Base-by-base conservation (phyloP, 1,140 invertebrate species). In the Polyergus mexicanus region DNA sequence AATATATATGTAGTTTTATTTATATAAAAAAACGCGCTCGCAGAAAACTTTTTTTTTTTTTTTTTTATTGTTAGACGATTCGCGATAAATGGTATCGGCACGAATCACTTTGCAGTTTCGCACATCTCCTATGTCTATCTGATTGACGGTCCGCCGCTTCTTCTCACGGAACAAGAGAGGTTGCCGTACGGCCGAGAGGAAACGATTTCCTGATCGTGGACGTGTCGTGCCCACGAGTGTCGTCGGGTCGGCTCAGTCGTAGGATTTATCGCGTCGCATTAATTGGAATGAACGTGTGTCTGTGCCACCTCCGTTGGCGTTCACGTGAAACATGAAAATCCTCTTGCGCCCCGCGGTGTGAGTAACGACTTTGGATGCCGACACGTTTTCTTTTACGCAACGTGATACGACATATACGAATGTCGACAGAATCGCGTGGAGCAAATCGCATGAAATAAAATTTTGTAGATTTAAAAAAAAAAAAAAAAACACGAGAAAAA, bases 231-330 rank as follows among this genome's bases (percentile, higher is more conserved):
- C 74, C 65, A 65, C 47, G 28, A 80, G 62, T 25, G 44, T 90
- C 86, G 65, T 84, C 69, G 60, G 32, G 83, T 47, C 66, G 47
- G 56, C 58, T 76, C 13, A 63, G 60, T 58, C 35, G 63, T 10
- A 66, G 56, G 84, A 91, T 89, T 91, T 90, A 90, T 92, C 78
- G 81, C 83, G 38, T 58, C 19, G 56, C 84, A 85, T 91, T 89
- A 92, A 92, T 91, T 90, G 77, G 68, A 75, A 86, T 44, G 71
- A 74, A 78, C 68, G 84, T 77, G 84, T 77, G 72, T 60, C 84
- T 47, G 63, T 35, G 5, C 83, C 65, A 13, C 44, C 28, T 71
- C 63, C 19, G 75, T 16, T 44, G 51, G 47, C 66, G 58, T 68
- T 75, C 77, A 71, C 72, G 10, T 65, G 85, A 81, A 58, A 91